phyloP scores from a whole-genome alignment of 92 coral and sea anemone genomes.

The Phenganax subtilis region DNA sequence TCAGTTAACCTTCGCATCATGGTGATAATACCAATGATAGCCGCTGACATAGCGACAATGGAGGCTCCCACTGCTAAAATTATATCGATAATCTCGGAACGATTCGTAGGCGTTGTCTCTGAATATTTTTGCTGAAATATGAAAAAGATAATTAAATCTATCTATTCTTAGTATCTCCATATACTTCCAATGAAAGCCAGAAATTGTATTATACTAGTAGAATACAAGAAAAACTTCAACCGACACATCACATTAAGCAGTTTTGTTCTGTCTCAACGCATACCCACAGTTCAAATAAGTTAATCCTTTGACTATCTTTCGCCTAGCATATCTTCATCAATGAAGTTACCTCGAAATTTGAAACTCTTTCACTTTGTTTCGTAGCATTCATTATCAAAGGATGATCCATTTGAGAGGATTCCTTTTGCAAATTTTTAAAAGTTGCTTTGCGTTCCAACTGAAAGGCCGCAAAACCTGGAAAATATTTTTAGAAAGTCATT shows the following conservation, averaged over 20 bases:
- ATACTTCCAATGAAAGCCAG: background rate
- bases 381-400: slow-evolving; percentile 52
- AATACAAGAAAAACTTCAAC: too few species aligned
- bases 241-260: too few species aligned
- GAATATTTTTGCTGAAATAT: slow-evolving; percentile 17
- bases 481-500: background rate
- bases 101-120: background rate
- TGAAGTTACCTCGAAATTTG: slow-evolving; percentile 4
- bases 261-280: too few species aligned
- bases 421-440: slow-evolving; percentile 67
- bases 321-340: background rate
- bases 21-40: slow-evolving; percentile 29
- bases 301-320: background rate
- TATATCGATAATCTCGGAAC: slow-evolving; percentile 25
- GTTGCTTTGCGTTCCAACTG: slow-evolving; percentile 65
- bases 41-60: slow-evolving; percentile 32
- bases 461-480: slow-evolving; percentile 39
- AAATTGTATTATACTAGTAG: background rate
- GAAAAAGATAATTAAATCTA: too few species aligned
- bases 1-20: slow-evolving; percentile 19
- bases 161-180: background rate
- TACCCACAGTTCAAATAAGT: too few species aligned
- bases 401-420: slow-evolving; percentile 50
- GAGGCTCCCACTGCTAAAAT: slow-evolving; percentile 31
- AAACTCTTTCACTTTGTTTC: slow-evolving; percentile 44